Evolutionary conservation across 1,140 invertebrate species (phyloP), one percentile per base, ranked within the genome.

Genomic region (Trichonephila clavipes): DNA sequence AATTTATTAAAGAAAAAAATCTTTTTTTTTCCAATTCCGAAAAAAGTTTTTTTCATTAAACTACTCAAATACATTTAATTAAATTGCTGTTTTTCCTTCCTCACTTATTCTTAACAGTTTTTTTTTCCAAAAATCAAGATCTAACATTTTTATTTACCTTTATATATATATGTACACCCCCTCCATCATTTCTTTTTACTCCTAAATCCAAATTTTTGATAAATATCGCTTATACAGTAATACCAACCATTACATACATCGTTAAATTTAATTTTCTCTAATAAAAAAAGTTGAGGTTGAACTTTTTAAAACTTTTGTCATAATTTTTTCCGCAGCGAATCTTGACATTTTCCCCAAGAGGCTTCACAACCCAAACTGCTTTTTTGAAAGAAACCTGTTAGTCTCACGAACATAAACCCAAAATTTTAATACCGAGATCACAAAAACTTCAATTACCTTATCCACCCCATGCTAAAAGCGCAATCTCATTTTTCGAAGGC

Each of bases 391-490:
- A 77, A 77, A 28, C 28, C 72, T 34, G 72, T 77, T 77, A 77
- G 14, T 7, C 14, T 16, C 34, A 18, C 28, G 18, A 24, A 18
- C 72, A 40, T 77, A 77, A 77, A 77, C 16, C 28, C 72, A 77
- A 77, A 28, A 77, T 40, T 14, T 77, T 77, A 77, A 77, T 40
- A 40, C 72, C 72, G 5, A 77, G 72, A 77, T 28, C 72, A 77
- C 72, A 77, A 85, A 85, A 85, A 85, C 82, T 58, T 58, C 44
- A 58, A 85, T 59, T 85, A 85, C 58, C 44, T 85, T 16, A 24
- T 51, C 82, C 19, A 21, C 82, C 58, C 5, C 44, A 85, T n/a
- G 18, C 21, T 85, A 18, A 12, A 58, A 28, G 21, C n/a, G 21
- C n/a, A n/a, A 58, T 16, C 10, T 85, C 51, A 59, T 21, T 59